Conservation (phyloP, 2,797 vertebrate species). For the Agapornis canus region DNA sequence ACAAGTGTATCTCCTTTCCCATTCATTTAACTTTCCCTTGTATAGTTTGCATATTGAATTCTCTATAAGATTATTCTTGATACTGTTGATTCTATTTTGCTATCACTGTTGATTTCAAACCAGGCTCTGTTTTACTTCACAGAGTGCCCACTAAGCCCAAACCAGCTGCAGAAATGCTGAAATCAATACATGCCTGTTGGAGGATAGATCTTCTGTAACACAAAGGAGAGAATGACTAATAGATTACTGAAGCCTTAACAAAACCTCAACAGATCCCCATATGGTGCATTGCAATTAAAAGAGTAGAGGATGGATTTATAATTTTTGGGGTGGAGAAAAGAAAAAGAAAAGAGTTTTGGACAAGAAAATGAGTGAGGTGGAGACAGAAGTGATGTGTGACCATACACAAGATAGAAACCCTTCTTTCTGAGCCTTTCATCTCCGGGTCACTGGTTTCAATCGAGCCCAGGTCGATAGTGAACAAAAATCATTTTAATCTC, state of each 20-base stretch:
- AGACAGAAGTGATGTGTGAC: slow-evolving; percentile 72
- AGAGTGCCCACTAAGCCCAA: slow-evolving; percentile 39
- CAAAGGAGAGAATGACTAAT: slow-evolving; percentile 61
- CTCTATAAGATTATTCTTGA: not conserved
- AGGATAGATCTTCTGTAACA: slow-evolving; percentile 66
- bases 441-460: slow-evolving; percentile 70
- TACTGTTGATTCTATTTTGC: not conserved
- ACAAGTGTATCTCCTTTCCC: not conserved
- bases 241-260: slow-evolving; percentile 66
- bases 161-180: slow-evolving; percentile 58
- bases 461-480: slow-evolving; percentile 63
- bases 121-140: slow-evolving; percentile 40
- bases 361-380: slow-evolving; percentile 67
- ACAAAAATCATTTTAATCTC: slow-evolving; percentile 76
- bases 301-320: slow-evolving; percentile 66
- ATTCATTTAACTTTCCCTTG: not conserved
- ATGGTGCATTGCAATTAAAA: slow-evolving; percentile 71
- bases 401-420: slow-evolving; percentile 66
- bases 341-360: slow-evolving; percentile 4
- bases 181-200: slow-evolving; percentile 66
- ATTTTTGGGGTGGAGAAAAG: slow-evolving; percentile 49
- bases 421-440: slow-evolving; percentile 74
- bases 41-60: not conserved
- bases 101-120: slow-evolving; percentile 19
- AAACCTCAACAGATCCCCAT: slow-evolving; percentile 71